Evolutionary conservation across 2,113 vertebrate species (phyloP).

Genomic region (Perca flavescens): DNA sequence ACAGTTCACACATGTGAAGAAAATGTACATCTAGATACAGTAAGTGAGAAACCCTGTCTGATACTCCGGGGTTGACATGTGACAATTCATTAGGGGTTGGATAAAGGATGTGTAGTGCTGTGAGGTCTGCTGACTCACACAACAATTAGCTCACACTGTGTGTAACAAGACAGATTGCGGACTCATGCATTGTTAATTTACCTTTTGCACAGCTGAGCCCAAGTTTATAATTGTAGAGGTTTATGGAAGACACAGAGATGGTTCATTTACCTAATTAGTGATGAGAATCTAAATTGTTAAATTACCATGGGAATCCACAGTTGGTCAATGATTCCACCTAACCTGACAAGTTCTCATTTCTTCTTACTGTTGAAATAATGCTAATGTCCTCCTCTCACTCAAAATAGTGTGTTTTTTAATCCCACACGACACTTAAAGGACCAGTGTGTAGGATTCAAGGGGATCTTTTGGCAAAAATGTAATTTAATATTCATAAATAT

Average conservation of each 20-base stretch:
- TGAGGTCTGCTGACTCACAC: slow-evolving; percentile 21
- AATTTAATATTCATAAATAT: background rate
- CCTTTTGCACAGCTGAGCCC: slow-evolving; percentile 5
- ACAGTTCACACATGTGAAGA: background rate
- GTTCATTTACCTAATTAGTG: slow-evolving; percentile 15
- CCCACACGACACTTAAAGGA: background rate
- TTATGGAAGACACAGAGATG: background rate
- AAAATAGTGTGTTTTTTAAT: background rate
- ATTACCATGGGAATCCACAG: background rate
- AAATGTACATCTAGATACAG: background rate
- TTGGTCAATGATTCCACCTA: slow-evolving; percentile 19
- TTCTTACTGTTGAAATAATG: slow-evolving; percentile 24
- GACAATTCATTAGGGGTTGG: slow-evolving; percentile 11
- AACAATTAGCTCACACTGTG: background rate
- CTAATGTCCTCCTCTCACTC: slow-evolving; percentile 21
- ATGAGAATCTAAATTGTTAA: slow-evolving; percentile 8
- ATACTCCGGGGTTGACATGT: background rate
- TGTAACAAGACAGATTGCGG: background rate
- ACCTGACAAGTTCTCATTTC: slow-evolving; percentile 30
- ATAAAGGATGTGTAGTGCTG: background rate
- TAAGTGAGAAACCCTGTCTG: background rate
- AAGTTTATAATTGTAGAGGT: background rate
- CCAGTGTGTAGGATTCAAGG: background rate
- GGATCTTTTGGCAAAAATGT: background rate
- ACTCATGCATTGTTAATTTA: slow-evolving; percentile 30